Conservation (phyloP, 2,888 invertebrate genomes). For the Mayetiola destructor region DNA sequence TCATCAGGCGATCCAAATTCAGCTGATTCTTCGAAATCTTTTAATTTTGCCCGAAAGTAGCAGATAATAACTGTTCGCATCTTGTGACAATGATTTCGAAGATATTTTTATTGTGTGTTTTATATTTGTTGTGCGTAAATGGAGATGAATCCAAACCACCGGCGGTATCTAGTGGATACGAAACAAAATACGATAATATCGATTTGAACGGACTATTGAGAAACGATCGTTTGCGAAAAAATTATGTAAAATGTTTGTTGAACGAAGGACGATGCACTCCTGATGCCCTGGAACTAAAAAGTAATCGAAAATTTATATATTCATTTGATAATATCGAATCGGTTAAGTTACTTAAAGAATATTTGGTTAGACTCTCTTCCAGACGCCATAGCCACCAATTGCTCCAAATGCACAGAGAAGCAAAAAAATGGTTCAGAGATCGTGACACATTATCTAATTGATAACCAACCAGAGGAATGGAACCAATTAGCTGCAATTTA, state of each 20-base stretch:
- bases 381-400: conserved; percentile 53
- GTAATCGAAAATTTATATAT: conserved; percentile 31
- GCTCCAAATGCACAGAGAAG: conserved; percentile 49
- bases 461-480: conserved; percentile 42
- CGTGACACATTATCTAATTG: conserved; percentile 41
- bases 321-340: not conserved
- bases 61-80: no score
- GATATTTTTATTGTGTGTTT: not conserved
- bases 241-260: conserved; percentile 51
- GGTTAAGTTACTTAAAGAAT: conserved; percentile 6
- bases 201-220: conserved; percentile 49
- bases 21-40: no score
- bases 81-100: conserved; percentile 1
- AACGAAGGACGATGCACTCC: conserved; percentile 49
- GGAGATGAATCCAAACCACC: not conserved
- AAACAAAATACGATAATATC: conserved; percentile 53
- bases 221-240: conserved; percentile 48
- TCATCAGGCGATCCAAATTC: no score
- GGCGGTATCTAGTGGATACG: conserved; percentile 33
- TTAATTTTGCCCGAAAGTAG: no score
- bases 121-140: not conserved
- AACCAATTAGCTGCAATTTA: conserved; percentile 42
- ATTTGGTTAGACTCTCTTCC: conserved; percentile 45
- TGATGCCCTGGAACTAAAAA: conserved; percentile 54
- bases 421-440: conserved; percentile 49